Base-by-base conservation (phyloP, 2,113 vertebrate genomes). In the Eclectus roratus region DNA sequence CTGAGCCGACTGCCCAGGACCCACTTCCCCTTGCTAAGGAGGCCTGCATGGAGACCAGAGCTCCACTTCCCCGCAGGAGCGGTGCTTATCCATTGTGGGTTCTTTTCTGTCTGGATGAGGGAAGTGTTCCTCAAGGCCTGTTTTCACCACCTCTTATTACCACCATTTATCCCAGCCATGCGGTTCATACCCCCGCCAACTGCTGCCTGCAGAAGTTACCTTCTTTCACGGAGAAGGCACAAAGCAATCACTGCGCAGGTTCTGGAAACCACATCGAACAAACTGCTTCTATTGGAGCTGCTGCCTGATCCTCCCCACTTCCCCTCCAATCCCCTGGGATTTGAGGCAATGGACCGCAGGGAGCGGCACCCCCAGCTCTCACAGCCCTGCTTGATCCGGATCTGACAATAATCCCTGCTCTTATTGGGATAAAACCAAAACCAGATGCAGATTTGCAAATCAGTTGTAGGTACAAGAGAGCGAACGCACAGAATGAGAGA, bases 371-470 rank as follows among this genome's bases (percentile, higher is more conserved):
- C 47, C 37, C 37, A 17, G n/a, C 58, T 76, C 79, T 61, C 69
- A 92, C 61, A 88, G 65, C 68, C 85, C 65, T 56, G 49, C 74
- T 94, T 92, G 92, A 95, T 92, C 89, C 80, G 66, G 73, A 72
- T 79, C 84, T 76, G 49, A 29, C 4, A 9, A 41, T 78, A 93
- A 96, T 64, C 91, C 77, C 44, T 23, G 18, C 31, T 93, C 89
- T 87, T 85, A 92, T 82, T 89, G 72, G 83, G 63, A 65, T 56
- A 49, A 89, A 95, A 96, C 69, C 83, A 92, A 94, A 96, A 96
- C 8, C 91, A 96, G 91, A 87, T 94, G 96, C 83, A 92, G 90
- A 92, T 95, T 86, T 89, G 70, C 35, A 89, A 87, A 85, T 66
- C 58, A 13, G 29, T 86, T 92, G 70, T 92, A 91, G 83, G 88